These are phyloP conservation scores for Acrocyrtus sp. DNA, from an alignment of 2,888 invertebrate genomes.

Conservation along the genomic window DNA sequence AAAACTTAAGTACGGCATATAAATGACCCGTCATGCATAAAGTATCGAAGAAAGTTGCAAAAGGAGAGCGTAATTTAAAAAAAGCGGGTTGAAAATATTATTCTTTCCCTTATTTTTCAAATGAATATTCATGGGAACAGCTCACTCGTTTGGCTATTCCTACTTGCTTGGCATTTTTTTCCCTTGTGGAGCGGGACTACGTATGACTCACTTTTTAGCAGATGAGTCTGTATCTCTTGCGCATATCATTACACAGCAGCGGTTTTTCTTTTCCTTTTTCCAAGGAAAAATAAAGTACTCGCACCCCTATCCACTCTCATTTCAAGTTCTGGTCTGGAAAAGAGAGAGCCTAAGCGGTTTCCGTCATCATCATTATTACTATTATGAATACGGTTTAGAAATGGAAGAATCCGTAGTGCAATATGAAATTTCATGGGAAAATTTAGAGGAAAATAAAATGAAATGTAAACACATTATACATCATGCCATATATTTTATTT, in stretches of 20 bases:
- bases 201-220: no score
- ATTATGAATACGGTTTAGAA: conserved; percentile 44
- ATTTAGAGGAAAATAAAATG: conserved; percentile 50
- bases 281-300: not conserved
- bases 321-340: no score
- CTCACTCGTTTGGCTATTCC: no score
- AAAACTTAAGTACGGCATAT: no score
- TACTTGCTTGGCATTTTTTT: no score
- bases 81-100: conserved; percentile 38
- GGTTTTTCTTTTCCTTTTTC: conserved; percentile 2
- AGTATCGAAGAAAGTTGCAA: conserved; percentile 28
- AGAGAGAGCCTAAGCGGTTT: conserved; percentile 28
- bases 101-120: conserved; percentile 20
- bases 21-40: conserved; percentile 38
- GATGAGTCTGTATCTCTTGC: no score
- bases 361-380: conserved; percentile 20
- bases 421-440: conserved; percentile 50
- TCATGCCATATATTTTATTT: conserved; percentile 21
- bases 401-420: not conserved
- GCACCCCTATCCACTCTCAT: no score
- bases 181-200: no score
- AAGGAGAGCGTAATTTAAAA: conserved; percentile 36
- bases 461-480: conserved; percentile 43
- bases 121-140: conserved; percentile 43
- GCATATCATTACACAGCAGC: no score